Evolutionary conservation across 2,888 invertebrate genomes (phyloP).

Genomic region (Notocelia uddmanniana): DNA sequence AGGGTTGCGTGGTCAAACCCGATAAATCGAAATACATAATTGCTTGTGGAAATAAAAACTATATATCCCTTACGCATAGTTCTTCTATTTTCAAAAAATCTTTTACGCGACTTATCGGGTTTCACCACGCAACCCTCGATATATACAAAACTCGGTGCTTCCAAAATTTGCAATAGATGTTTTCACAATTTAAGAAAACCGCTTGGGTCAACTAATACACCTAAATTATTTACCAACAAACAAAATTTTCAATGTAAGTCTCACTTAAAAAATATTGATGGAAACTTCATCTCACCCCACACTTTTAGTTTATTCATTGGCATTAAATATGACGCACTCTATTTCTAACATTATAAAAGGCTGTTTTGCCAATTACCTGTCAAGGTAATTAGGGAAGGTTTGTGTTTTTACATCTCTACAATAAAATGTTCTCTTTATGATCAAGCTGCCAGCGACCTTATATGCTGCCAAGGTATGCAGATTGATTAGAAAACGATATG

Average conservation of each 20-base stretch:
- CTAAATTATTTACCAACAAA: conserved; percentile 1
- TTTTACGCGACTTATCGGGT: too few species aligned
- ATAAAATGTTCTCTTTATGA: conserved; percentile 75
- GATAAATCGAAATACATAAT: too few species aligned
- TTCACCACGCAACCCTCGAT: too few species aligned
- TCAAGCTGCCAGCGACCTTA: conserved; percentile 84
- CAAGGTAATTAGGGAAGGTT: conserved; percentile 20
- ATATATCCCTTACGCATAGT: too few species aligned
- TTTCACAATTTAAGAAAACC: conserved; percentile 11
- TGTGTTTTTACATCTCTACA: conserved; percentile 47
- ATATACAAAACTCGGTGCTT: background rate
- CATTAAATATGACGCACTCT: conserved; percentile 25
- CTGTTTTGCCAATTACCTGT: background rate
- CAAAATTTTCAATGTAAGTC: background rate
- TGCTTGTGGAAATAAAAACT: too few species aligned
- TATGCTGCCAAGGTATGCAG: conserved; percentile 86
- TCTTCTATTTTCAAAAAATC: too few species aligned
- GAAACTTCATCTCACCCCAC: conserved; percentile 11
- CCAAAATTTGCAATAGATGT: conserved; percentile 4
- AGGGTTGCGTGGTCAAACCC: too few species aligned
- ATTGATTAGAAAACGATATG: conserved; percentile 52
- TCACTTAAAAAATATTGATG: conserved; percentile 10
- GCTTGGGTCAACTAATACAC: conserved; percentile 29
- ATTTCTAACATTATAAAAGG: conserved; percentile 5
- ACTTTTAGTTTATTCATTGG: conserved; percentile 39